A percentile compares a stretch with the other conserved stretches of the same genome.
Evolutionary conservation across 1,140 invertebrate genomes (phyloP).

Genomic region (Agraylea sexmaculata): DNA sequence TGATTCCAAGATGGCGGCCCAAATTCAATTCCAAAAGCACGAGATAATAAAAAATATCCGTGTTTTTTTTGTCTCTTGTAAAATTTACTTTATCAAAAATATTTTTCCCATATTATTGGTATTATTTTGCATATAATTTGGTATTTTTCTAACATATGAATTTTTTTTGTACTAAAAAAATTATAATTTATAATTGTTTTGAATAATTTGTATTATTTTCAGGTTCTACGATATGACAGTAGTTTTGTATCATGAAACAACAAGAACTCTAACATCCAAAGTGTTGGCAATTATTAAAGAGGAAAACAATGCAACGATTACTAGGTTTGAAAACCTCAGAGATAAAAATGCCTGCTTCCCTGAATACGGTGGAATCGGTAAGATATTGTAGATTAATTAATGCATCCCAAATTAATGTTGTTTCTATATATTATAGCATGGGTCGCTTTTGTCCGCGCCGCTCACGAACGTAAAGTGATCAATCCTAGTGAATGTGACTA

Average conservation of each 20-base stretch:
- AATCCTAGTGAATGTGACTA: slow-evolving; percentile 42
- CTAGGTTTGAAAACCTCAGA: slow-evolving; percentile 43
- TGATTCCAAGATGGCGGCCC: too few relatives aligned
- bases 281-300: slow-evolving; percentile 49
- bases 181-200: slow-evolving; percentile 1
- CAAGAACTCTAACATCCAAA: slow-evolving; percentile 30
- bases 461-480: slow-evolving; percentile 34
- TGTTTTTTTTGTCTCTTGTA: not conserved
- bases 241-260: slow-evolving; percentile 42
- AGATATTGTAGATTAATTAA: too few relatives aligned
- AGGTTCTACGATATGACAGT: slow-evolving; percentile 44
- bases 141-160: slow-evolving; percentile 1
- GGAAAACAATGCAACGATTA: slow-evolving; percentile 31
- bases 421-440: slow-evolving; percentile 44
- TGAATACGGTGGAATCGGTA: slow-evolving; percentile 48
- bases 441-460: slow-evolving; percentile 44
- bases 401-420: too few relatives aligned
- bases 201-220: too few relatives aligned
- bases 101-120: too few relatives aligned
- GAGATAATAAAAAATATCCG: not conserved
- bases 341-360: slow-evolving; percentile 52
- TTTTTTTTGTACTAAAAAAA: not conserved
- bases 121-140: not conserved
- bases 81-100: too few relatives aligned
- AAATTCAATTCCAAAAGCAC: too few relatives aligned